phyloP scores from a whole-genome alignment of 30 jellyfish, hydroid and myxozoan genomes.

The Chironex yamaguchii region DNA sequence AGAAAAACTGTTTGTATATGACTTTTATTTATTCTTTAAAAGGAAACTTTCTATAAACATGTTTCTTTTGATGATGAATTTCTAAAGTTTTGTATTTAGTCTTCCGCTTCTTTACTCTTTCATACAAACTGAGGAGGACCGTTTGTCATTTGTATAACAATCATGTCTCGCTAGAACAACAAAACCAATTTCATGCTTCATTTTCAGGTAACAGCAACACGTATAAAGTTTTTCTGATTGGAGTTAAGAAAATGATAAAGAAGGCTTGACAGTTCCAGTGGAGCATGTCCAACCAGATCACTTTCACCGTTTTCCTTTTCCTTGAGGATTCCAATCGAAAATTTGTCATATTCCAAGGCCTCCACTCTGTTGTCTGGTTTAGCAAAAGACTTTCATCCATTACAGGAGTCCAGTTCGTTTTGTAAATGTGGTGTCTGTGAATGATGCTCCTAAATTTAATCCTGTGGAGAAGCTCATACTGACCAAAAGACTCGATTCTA shows the following conservation, averaged over 20 bases:
- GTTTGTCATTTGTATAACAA: too few relatives aligned
- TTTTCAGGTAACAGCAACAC: conserved; percentile 28
- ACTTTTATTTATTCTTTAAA: too few relatives aligned
- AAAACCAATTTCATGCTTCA: too few relatives aligned
- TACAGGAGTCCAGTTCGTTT: conserved; percentile 24
- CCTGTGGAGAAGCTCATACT: conserved; percentile 22
- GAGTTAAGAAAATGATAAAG: conserved; percentile 11
- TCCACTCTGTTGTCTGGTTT: conserved; percentile 45
- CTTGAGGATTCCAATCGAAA: conserved; percentile 39
- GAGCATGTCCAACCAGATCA: conserved; percentile 27
- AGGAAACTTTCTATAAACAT: too few relatives aligned
- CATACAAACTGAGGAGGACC: too few relatives aligned
- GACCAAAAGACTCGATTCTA: too few relatives aligned
- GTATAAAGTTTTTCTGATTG: conserved; percentile 4
- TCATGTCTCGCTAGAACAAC: too few relatives aligned
- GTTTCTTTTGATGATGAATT: too few relatives aligned
- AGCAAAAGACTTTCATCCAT: conserved; percentile 53
- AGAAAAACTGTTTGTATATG: too few relatives aligned
- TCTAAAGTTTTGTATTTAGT: too few relatives aligned
- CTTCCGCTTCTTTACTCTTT: too few relatives aligned
- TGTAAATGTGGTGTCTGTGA: conserved; percentile 51
- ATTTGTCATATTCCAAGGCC: conserved; percentile 51
- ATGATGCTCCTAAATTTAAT: conserved; percentile 49
- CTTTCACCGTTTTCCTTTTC: too few relatives aligned
- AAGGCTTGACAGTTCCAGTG: conserved; percentile 24